These are phyloP conservation scores for Carcharodon carcharias DNA, from an alignment of 2,797 vertebrate genomes.

Conservation along the genomic window DNA sequence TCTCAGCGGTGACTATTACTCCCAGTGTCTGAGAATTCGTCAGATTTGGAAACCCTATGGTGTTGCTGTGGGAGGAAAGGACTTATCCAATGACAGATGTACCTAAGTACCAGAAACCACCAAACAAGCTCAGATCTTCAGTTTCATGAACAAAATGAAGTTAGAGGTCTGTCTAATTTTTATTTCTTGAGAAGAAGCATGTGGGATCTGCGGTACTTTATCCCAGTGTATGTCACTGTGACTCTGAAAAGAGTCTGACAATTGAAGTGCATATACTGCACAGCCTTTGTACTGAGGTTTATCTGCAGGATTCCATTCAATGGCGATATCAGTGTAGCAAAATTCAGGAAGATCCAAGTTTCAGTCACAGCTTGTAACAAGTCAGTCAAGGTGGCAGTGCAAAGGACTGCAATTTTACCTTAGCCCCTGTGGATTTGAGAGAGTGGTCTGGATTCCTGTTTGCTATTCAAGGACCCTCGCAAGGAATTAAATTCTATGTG, in stretches of 20 bases:
- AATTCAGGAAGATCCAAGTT: background rate
- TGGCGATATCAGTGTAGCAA: background rate
- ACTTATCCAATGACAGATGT: too few relatives aligned
- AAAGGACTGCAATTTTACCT: background rate
- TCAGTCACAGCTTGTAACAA: background rate
- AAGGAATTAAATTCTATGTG: background rate
- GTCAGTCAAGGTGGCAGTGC: background rate
- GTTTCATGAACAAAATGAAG: too few relatives aligned
- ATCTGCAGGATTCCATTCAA: background rate
- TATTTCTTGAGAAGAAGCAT: background rate
- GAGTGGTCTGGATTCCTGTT: background rate
- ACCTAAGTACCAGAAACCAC: too few relatives aligned
- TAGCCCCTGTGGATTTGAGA: background rate
- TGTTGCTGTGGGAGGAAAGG: too few relatives aligned
- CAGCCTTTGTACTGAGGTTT: background rate
- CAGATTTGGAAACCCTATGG: too few relatives aligned
- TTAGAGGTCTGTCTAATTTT: too few relatives aligned
- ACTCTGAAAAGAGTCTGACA: background rate
- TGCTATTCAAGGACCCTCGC: background rate
- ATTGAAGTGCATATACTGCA: background rate
- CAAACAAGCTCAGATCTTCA: too few relatives aligned
- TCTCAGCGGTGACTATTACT: too few relatives aligned
- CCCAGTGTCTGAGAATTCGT: too few relatives aligned
- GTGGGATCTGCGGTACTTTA: background rate
- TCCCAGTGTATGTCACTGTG: background rate